Percentiles rank a stretch among this genome's conserved stretches.
Conservation (phyloP, 2,113 vertebrate genomes). For the Dascyllus trimaculatus region DNA sequence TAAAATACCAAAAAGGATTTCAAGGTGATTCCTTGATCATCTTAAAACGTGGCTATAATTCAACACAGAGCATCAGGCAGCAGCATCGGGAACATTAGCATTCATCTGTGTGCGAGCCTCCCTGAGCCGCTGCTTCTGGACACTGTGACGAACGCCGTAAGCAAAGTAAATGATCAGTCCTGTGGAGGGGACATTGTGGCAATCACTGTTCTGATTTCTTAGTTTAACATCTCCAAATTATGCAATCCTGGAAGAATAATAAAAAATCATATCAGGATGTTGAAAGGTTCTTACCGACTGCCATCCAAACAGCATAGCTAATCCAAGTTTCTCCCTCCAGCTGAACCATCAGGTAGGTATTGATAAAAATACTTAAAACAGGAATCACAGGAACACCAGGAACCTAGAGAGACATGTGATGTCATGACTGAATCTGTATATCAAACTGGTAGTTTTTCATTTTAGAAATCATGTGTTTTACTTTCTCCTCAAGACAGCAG, state of each 20-base stretch:
- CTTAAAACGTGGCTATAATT: not conserved
- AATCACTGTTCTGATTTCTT: not conserved
- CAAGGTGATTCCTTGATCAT: constrained; percentile 36
- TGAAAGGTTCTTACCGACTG: constrained; percentile 30
- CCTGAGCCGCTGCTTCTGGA: constrained; percentile 18
- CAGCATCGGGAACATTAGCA: not conserved
- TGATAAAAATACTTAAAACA: constrained; percentile 54
- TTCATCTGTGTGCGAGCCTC: not conserved
- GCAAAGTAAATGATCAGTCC: constrained; percentile 56
- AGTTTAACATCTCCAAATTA: not conserved
- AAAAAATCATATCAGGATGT: not conserved
- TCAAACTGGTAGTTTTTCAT: not conserved
- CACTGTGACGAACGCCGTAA: constrained; percentile 52
- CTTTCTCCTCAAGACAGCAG: not conserved
- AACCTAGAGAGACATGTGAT: constrained; percentile 34
- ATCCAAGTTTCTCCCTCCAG: constrained; percentile 49
- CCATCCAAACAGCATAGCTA: constrained; percentile 58
- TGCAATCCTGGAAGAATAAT: not conserved
- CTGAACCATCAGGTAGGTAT: constrained; percentile 62
- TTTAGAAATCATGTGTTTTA: not conserved
- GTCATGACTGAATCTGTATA: accelerated
- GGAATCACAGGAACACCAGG: constrained; percentile 51
- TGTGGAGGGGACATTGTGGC: constrained; percentile 1
- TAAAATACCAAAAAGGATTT: constrained; percentile 3
- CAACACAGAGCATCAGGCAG: constrained; percentile 22